A percentile compares a stretch with the other conserved stretches of the same genome.
Conservation (phyloP, 1,140 invertebrate genomes). For the Drosophila baimaii region DNA sequence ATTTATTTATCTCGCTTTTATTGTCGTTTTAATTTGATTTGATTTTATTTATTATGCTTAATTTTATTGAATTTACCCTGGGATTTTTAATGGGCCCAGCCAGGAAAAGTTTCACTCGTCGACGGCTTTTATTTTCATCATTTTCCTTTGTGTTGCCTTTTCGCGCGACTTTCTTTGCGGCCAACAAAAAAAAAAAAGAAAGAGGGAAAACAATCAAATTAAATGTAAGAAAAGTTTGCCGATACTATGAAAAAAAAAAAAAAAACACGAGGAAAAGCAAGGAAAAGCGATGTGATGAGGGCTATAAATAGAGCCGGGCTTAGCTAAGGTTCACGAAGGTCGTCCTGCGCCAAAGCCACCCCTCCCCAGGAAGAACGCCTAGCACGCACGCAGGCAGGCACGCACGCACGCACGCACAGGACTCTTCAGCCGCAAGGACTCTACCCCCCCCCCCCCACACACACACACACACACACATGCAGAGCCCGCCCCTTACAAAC, state of each 20-base stretch:
- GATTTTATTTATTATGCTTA: conserved; percentile 47
- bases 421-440: neutral
- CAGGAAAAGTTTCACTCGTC: conserved; percentile 28
- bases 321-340: conserved; percentile 17
- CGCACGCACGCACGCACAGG: conserved; percentile 9
- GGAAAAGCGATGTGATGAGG: neutral
- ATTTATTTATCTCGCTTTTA: conserved; percentile 6
- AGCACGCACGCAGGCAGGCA: conserved; percentile 5
- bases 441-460: too few relatives aligned
- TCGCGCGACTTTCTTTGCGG: conserved; percentile 5
- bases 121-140: conserved; percentile 27
- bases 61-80: conserved; percentile 48
- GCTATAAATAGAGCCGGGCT: conserved; percentile 39
- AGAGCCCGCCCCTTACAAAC: conserved; percentile 1
- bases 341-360: neutral
- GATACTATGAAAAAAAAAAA: conserved; percentile 8
- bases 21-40: conserved; percentile 62
- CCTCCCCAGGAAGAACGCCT: neutral
- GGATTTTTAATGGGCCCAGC: conserved; percentile 31
- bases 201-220: conserved; percentile 58
- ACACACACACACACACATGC: too few relatives aligned
- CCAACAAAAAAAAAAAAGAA: neutral
- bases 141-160: conserved; percentile 27
- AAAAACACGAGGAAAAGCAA: too few relatives aligned
- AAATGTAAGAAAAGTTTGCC: conserved; percentile 54